Evolutionary conservation across 2,113 vertebrate species (phyloP), one percentile per base, ranked within the genome.

Genomic region (Erinaceus europaeus): DNA sequence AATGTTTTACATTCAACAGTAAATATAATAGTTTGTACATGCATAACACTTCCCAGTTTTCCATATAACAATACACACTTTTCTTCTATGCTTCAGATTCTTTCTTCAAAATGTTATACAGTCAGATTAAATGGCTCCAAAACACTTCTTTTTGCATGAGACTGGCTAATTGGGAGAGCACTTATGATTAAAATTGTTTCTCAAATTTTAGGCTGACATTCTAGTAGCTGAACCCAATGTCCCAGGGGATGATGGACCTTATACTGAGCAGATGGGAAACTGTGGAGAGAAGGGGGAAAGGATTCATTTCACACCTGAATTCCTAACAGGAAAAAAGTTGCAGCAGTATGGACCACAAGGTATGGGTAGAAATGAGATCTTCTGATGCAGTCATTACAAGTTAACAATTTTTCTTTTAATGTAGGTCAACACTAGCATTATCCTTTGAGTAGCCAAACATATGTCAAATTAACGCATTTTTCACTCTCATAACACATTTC

Each of bases 251-350:
- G 96, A 97, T 73, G 91, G 91, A 2, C 97, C 97, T 0, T 96
- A 96, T 20, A 97, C 98, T 0, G 93, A 97, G 52, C 97, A 96
- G 12, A 83, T 96, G 50, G 96, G 91, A 69, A 79, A 68, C 2
- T 98, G 98, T 85, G 97, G 94, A 57, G 88, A 94, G 17, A 88
- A 77, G 62, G 97, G 97, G 1, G 87, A 75, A 36, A 96, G 93
- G 34, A 97, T 98, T 91, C 90, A 97, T 64, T 91, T 98, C 52
- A 98, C 97, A 15, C 94, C 97, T 14, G 75, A 96, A 50, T 97
- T 97, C 83, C 9, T 97, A 59, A 46, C 61, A 20, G 80, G 95
- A 38, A 95, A 96, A 53, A 61, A 14, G 32, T 9, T 91, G 44
- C 0, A 23, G 27, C 69, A 94, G 25, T 97, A 97, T 48, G 97